Percentiles rank a stretch among this genome's conserved stretches.
Evolutionary conservation across 1,140 invertebrate genomes (phyloP).

Genomic region (Drosophila ironensis): DNA sequence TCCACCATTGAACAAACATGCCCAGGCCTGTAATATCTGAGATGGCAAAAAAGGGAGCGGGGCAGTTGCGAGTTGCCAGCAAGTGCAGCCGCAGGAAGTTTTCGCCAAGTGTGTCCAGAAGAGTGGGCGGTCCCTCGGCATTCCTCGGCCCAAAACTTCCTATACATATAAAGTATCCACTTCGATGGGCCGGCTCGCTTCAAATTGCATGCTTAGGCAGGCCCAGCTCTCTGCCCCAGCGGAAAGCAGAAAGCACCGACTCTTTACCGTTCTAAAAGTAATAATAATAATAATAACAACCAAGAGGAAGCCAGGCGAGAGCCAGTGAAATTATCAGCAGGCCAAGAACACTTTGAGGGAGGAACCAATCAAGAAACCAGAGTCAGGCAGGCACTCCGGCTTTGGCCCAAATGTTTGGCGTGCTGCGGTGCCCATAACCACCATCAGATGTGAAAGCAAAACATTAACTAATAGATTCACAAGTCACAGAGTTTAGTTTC

Average conservation of each 20-base stretch:
- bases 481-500: too few species aligned
- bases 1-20: conserved; percentile 58
- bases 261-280: conserved; percentile 54
- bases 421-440: too few species aligned
- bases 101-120: conserved; percentile 46
- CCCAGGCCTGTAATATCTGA: conserved; percentile 47
- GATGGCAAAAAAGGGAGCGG: conserved; percentile 35
- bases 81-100: conserved; percentile 62
- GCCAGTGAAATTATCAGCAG: conserved; percentile 36
- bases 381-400: conserved; percentile 3
- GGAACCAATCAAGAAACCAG: conserved; percentile 22
- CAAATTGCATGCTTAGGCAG: conserved; percentile 41
- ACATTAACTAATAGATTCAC: too few species aligned
- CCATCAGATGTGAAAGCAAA: too few species aligned
- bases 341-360: conserved; percentile 14
- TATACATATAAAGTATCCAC: conserved; percentile 21
- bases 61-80: conserved; percentile 40
- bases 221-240: conserved; percentile 21
- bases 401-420: background rate
- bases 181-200: conserved; percentile 10
- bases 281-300: conserved; percentile 61
- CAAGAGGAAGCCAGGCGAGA: conserved; percentile 17
- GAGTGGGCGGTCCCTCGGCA: conserved; percentile 45
- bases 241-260: conserved; percentile 28
- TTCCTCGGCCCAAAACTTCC: conserved; percentile 23